Conservation (phyloP, 2,888 invertebrate genomes). For the Yponomeuta sedellus region DNA sequence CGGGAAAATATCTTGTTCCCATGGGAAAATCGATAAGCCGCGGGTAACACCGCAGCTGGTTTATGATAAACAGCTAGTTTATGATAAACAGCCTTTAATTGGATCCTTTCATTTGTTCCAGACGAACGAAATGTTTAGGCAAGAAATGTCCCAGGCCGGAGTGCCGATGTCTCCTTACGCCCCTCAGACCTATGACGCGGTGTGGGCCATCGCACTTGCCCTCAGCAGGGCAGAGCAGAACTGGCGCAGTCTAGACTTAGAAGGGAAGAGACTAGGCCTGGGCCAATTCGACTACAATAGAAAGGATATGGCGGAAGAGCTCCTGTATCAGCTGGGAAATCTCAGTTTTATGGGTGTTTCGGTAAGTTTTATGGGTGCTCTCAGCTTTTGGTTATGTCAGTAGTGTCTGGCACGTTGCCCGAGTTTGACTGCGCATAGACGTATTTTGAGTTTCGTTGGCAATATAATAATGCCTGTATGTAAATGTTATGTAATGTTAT, state of each 20-base stretch:
- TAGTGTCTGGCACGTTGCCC: not conserved
- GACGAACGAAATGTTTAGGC: constrained; percentile 80
- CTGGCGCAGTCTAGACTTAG: constrained; percentile 53
- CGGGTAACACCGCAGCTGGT: no score
- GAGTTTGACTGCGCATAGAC: no score
- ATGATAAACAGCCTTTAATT: no score
- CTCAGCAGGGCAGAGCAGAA: constrained; percentile 79
- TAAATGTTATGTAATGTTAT: no score
- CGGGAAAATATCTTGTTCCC: no score
- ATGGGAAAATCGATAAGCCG: no score
- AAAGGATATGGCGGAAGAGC: constrained; percentile 82
- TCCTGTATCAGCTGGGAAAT: constrained; percentile 82
- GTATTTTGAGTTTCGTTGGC: no score
- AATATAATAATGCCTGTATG: no score
- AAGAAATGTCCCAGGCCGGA: constrained; percentile 73
- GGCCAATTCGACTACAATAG: constrained; percentile 84
- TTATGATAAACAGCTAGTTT: no score
- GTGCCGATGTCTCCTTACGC: constrained; percentile 81
- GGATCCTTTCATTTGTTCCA: constrained; percentile 34
- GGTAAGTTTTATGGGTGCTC: constrained; percentile 82
- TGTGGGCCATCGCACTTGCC: constrained; percentile 92
- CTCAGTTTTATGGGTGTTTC: constrained; percentile 90
- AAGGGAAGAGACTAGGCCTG: constrained; percentile 47
- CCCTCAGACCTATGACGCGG: constrained; percentile 91
- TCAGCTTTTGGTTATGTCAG: not conserved